phyloP scores from a whole-genome alignment of 2,888 invertebrate species.

The Rhyacophila evoluta region DNA sequence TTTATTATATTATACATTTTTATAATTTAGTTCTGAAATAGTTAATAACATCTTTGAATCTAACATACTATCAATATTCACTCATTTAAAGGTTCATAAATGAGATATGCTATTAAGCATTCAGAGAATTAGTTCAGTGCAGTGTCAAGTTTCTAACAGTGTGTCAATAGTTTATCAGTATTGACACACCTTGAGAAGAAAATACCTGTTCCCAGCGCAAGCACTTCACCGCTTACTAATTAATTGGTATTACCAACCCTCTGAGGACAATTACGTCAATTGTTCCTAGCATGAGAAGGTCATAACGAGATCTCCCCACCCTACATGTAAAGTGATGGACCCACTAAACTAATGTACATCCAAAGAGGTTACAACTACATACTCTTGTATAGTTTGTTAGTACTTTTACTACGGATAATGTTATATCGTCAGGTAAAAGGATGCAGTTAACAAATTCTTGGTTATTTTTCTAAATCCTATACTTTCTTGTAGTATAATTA shows the following conservation, averaged over 20 bases:
- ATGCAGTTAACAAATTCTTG: too few relatives aligned
- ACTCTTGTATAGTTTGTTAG: too few relatives aligned
- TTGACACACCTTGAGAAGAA: conserved; percentile 4
- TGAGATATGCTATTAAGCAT: not conserved
- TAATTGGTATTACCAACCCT: conserved; percentile 26
- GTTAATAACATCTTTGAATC: too few relatives aligned
- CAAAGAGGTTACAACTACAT: too few relatives aligned
- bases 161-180: conserved; percentile 24
- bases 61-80: not conserved
- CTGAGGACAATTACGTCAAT: conserved; percentile 20
- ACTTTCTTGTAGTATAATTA: too few relatives aligned
- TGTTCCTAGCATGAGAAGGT: not conserved
- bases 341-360: not conserved
- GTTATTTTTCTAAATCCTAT: too few relatives aligned
- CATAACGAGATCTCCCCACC: not conserved
- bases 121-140: not conserved
- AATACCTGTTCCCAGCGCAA: conserved; percentile 15
- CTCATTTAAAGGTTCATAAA: not conserved
- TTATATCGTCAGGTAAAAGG: too few relatives aligned
- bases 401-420: too few relatives aligned
- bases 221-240: conserved; percentile 23
- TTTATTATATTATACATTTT: too few relatives aligned
- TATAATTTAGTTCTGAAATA: too few relatives aligned
- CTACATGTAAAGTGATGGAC: not conserved
- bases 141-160: not conserved